Evolutionary conservation across 2,797 vertebrate species (phyloP), one percentile per base, ranked within the genome.

Genomic region (Galaxias olidus): DNA sequence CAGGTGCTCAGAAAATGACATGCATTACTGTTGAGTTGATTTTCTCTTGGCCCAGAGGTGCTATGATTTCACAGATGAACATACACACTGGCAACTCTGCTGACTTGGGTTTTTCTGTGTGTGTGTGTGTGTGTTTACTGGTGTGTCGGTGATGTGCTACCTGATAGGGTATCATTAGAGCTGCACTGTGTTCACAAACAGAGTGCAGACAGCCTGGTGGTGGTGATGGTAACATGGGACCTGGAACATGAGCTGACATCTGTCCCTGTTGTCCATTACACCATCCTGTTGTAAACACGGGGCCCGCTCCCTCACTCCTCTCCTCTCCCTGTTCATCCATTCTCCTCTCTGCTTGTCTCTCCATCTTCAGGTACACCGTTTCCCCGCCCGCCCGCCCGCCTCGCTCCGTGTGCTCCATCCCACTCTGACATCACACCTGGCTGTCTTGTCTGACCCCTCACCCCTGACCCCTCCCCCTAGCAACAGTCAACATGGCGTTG

Each of bases 401-500:
- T 30, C 30, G 2, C 30, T 30, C 58, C 59, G 8, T 9, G 13
- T 43, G 20, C 67, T 30, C 71, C 47, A 52, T 60, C 20, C 44
- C 71, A 45, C 69, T 77, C 62, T 69, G 80, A 84, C 78, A 78
- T 68, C 87, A 78, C 84, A 71, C 13, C 81, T 69, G 78, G 80
- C 78, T 65, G 77, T 73, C 76, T 43, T 73, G 78, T 14, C 19
- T 60, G 63, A 53, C 52, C 59, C 44, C 49, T 9, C 68, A 61
- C 43, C 62, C 48, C 40, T 14, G 40, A 50, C 50, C 50, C 66
- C 56, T 18, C 45, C 63, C 45, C 8, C 48, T 44, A 61, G 59
- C 46, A 57, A 4, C 64, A 46, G 66, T 65, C 58, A 56, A 47
- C 87, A 98, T 98, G 97, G 96, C 96, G 41, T 91, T 98, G 86